phyloP scores from a whole-genome alignment of 2,888 invertebrate species.

The Tachina grossa region DNA sequence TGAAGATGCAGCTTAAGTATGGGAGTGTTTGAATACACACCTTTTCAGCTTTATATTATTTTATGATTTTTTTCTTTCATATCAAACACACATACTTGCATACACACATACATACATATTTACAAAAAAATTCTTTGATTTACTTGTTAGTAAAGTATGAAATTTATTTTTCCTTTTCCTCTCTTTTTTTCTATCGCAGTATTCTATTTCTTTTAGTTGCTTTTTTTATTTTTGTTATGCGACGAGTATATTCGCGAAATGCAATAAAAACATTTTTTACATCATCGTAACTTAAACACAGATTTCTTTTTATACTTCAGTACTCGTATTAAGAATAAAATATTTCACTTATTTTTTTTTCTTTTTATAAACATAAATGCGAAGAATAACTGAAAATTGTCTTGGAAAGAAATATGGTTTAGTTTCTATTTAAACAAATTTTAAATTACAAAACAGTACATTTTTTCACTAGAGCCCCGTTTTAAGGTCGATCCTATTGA shows the following conservation, averaged over 20 bases:
- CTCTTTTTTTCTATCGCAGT: slow-evolving; percentile 24
- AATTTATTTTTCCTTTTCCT: slow-evolving; percentile 49
- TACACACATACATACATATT: neutral
- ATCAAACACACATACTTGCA: slow-evolving; percentile 42
- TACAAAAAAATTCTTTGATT: slow-evolving; percentile 56
- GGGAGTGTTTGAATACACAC: slow-evolving; percentile 58
- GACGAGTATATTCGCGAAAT: slow-evolving; percentile 78
- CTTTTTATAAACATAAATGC: slow-evolving; percentile 14
- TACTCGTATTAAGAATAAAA: slow-evolving; percentile 54
- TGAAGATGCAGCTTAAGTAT: neutral
- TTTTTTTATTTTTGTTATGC: slow-evolving; percentile 57
- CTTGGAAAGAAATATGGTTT: neutral
- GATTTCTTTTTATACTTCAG: slow-evolving; percentile 70
- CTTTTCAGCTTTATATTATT: slow-evolving; percentile 75
- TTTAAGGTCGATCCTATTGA: no score
- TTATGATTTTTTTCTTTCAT: slow-evolving; percentile 75
- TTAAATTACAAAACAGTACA: no score
- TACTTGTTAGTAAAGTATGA: slow-evolving; percentile 70
- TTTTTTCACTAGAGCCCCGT: no score
- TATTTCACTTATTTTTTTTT: slow-evolving; percentile 26
- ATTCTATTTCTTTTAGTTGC: slow-evolving; percentile 53
- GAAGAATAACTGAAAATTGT: neutral
- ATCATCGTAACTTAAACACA: slow-evolving; percentile 71
- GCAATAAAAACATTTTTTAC: slow-evolving; percentile 82
- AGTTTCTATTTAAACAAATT: no score